Evolutionary conservation across 2,113 vertebrate species (phyloP), one percentile per base, ranked within the genome.

Genomic region (Centrocercus urophasianus): DNA sequence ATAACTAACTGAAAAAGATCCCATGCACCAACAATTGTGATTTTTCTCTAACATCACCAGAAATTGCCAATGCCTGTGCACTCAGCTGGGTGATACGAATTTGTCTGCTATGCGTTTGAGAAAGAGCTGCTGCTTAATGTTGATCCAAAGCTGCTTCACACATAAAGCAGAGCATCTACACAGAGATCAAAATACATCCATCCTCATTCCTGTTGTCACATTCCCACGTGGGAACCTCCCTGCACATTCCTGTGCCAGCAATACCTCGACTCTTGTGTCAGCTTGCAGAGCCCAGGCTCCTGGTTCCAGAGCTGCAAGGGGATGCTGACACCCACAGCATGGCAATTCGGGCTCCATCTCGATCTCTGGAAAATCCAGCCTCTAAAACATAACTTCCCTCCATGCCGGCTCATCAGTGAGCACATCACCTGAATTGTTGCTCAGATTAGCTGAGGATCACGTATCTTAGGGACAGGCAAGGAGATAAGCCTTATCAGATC

Each of bases 321-420:
- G 0, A 9, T 1, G 0, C 8, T 0, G 0, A 42, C 3, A 22
- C 19, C 5, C 3, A 0, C 40, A 14, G 20, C 1, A 0, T 3
- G 21, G 24, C 36, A 65, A 36, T 18, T 8, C 8, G 28, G 32
- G 38, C 50, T 19, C 10, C 2, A 20, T 13, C 24, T 21, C 9
- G 0, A 8, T 9, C 59, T 61, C 17, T 9, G 34, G 18, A 50
- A 61, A 56, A 19, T 24, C 5, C 6, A 3, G 22, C 11, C 5
- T 14, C 20, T 2, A 4, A 77, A 43, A 15, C 0, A 0, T 5
- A 14, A 5, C n/a, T 67, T 43, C 38, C 10, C 48, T 83, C 57
- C 27, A 4, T 1, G 0, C 48, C 81, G 11, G 28, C 13, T 52
- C 22, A 21, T 57, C 82, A 54, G 66, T 10, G 10, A 61, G 61